A percentile compares a stretch with the other conserved stretches of the same genome.
Evolutionary conservation across 2,113 vertebrate genomes (phyloP).

Genomic region (Cairina moschata): DNA sequence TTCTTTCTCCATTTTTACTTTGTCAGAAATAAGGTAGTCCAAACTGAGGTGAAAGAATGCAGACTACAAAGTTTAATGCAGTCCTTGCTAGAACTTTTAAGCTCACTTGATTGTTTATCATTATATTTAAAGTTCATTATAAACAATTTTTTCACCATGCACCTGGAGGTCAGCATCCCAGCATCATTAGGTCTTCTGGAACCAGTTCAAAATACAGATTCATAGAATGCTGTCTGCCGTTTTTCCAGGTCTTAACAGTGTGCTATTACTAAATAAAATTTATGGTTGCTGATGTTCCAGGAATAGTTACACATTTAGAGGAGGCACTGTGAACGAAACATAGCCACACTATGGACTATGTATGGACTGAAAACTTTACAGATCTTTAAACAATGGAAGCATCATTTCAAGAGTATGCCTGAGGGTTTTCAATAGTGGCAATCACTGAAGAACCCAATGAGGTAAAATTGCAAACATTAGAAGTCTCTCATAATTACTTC

Average conservation of each 20-base stretch:
- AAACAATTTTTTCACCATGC: background rate
- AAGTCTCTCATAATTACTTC: background rate
- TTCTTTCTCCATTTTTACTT: background rate
- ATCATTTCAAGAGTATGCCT: background rate
- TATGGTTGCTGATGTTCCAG: accelerated
- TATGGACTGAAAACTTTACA: background rate
- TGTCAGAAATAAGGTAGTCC: background rate
- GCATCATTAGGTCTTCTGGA: background rate
- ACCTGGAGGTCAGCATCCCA: background rate
- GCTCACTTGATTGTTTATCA: background rate
- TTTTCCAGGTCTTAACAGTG: background rate
- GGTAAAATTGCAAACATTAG: background rate
- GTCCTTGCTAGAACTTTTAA: background rate
- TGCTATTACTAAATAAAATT: background rate
- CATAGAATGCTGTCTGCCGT: background rate
- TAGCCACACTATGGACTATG: background rate
- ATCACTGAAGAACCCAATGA: background rate
- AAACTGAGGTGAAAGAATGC: accelerated
- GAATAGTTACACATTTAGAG: background rate
- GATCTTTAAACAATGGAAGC: background rate
- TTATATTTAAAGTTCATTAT: background rate
- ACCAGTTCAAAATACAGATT: background rate
- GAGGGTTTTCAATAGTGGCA: background rate
- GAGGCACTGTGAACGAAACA: background rate
- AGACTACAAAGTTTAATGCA: background rate